Percentiles rank a stretch among this genome's conserved stretches.
Conservation (phyloP, 2,113 vertebrate genomes). For the Sterna hirundo region DNA sequence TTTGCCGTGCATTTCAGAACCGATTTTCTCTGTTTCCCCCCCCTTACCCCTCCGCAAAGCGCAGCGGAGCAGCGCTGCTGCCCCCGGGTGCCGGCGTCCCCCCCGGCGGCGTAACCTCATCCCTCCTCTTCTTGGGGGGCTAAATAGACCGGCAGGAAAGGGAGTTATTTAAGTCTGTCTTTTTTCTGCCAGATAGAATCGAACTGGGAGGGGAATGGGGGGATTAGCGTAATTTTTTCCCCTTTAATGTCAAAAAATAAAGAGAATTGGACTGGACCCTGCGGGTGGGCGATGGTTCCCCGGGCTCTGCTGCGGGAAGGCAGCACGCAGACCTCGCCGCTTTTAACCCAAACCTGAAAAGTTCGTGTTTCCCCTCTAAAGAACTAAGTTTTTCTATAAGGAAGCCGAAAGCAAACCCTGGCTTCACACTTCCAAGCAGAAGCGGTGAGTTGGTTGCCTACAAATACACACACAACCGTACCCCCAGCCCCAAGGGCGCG, state of each 20-base stretch:
- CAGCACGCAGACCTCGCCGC: not conserved
- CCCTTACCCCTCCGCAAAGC: not conserved
- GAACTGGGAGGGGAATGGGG: no score
- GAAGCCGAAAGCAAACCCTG: not conserved
- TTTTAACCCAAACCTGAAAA: not conserved
- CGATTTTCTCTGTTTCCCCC: not conserved
- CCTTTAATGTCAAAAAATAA: not conserved
- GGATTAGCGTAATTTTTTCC: no score
- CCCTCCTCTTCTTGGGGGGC: not conserved
- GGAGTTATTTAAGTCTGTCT: not conserved
- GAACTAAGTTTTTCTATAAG: not conserved
- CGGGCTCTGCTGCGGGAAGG: not conserved
- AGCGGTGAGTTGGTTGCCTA: not conserved
- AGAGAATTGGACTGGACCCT: no score
- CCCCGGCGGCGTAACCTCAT: accelerated
- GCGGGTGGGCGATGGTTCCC: not conserved
- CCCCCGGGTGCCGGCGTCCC: not conserved
- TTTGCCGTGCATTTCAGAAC: not conserved
- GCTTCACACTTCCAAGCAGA: not conserved
- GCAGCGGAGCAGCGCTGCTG: not conserved
- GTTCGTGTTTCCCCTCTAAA: not conserved
- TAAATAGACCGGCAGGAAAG: not conserved
- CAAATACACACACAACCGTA: no score
- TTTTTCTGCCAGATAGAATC: not conserved
- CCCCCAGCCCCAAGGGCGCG: not conserved